Percentiles rank a stretch among this genome's conserved stretches.
Conservation (phyloP, 2,888 invertebrate species). For the Watsonalla cultraria region DNA sequence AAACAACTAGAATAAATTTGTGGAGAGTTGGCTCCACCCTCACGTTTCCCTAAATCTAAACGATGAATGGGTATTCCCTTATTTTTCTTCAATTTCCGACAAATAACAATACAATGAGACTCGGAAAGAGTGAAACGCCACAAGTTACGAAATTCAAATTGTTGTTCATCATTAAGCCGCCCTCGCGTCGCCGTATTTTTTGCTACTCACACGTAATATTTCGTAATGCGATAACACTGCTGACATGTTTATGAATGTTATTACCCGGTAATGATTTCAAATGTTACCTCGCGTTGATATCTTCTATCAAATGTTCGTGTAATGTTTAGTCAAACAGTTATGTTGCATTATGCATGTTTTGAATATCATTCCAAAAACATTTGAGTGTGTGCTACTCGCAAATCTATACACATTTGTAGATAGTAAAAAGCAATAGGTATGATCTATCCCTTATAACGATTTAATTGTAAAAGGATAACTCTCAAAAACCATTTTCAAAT, state of each 20-base stretch:
- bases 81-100: constrained; percentile 16
- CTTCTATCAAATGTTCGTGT: not conserved
- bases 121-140: constrained; percentile 1
- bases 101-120: constrained; percentile 7
- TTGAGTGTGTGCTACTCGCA: too few species aligned
- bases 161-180: constrained; percentile 1
- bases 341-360: too few species aligned
- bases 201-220: not conserved
- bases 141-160: constrained; percentile 2
- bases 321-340: not conserved
- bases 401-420: too few species aligned
- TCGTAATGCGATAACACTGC: not conserved
- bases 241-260: not conserved
- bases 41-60: constrained; percentile 20
- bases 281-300: not conserved
- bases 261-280: not conserved
- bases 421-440: too few species aligned
- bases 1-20: constrained; percentile 7
- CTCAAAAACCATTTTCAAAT: not conserved
- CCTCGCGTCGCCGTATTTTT: not conserved
- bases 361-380: too few species aligned
- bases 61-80: constrained; percentile 16
- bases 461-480: too few species aligned
- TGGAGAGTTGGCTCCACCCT: constrained; percentile 2
- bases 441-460: too few species aligned